phyloP scores from a whole-genome alignment of 1,140 invertebrate genomes.

The Euura saliciscinereae region DNA sequence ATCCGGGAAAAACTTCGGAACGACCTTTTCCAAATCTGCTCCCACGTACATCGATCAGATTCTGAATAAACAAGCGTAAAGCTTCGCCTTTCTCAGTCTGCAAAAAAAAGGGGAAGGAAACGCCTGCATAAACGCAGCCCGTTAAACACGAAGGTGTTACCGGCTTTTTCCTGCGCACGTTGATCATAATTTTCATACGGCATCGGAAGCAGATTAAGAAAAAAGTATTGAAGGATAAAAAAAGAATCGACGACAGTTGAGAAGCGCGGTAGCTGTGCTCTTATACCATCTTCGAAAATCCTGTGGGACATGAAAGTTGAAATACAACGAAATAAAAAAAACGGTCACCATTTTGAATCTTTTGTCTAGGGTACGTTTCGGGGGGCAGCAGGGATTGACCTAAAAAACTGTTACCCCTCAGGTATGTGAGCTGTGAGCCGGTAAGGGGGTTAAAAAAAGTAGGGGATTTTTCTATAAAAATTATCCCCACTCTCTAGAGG shows the following conservation, averaged over 20 bases:
- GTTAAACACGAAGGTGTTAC: background rate
- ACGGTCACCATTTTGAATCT: constrained; percentile 38
- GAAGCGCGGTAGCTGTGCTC: background rate
- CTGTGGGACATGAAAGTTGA: constrained; percentile 22
- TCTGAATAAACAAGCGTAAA: no score
- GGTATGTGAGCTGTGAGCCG: constrained; percentile 10
- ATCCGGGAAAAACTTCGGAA: no score
- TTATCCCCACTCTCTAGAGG: constrained; percentile 43
- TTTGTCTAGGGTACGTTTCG: constrained; percentile 37
- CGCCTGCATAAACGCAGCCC: background rate
- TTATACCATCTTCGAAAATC: constrained; percentile 27
- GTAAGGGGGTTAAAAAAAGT: constrained; percentile 24
- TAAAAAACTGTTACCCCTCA: constrained; percentile 46
- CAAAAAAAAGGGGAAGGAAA: no score
- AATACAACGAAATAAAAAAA: constrained; percentile 27
- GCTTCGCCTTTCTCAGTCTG: no score
- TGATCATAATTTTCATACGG: background rate
- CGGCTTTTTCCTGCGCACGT: background rate
- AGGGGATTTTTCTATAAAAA: constrained; percentile 40
- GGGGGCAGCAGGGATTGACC: constrained; percentile 38
- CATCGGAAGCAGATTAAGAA: no score
- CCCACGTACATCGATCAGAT: no score
- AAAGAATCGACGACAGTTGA: constrained; percentile 20
- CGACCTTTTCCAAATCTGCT: no score
- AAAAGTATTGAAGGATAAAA: background rate